Evolutionary conservation across 2,113 vertebrate genomes (phyloP), one percentile per base, ranked within the genome.

Genomic region (Dicerorhinus sumatrensis): DNA sequence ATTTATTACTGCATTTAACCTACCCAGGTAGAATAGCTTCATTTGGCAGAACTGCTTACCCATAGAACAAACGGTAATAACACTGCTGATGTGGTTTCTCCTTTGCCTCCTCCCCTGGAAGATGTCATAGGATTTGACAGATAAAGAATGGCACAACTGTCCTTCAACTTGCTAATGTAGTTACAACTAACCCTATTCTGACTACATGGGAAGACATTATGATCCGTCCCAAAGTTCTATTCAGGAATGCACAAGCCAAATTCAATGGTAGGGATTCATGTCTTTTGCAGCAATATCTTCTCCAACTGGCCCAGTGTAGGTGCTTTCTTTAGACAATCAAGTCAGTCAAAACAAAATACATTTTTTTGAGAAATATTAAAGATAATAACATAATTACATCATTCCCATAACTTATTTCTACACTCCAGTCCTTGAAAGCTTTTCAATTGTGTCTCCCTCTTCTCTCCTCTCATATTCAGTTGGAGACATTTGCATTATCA

Each of bases 121-220:
- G 31, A 69, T 77, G 20, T 36, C 33, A 62, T 0, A 48, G 14
- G 20, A 56, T 87, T 36, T 79, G 20, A 65, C 39, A 56, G 14
- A 11, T 75, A 63, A 76, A 65, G 12, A 70, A 89, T 0, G 69
- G 5, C 1, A 23, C 9, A 54, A 10, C 4, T 29, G 8, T 25
- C 20, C 13, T 62, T 79, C 63, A 8, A 14, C 3, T 80, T 80
- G 27, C 6, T 31, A 56, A 62, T 31, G 31, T 62, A 67, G n/a
- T 14, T 21, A 79, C 1, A 88, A 10, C 1, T 60, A 73, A 39
- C 31, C 4, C 36, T 42, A 48, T 51, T 63, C 23, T 33, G 77
- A 42, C 2, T 25, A 16, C 21, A 4, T 16, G 0, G 1, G 5
- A 89, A 54, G 12, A 39, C 0, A 0, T 83, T 51, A 67, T 36